These are phyloP conservation scores for Zaprionus ghesquierei DNA, from an alignment of 1,140 invertebrate species.

Conservation along the genomic window DNA sequence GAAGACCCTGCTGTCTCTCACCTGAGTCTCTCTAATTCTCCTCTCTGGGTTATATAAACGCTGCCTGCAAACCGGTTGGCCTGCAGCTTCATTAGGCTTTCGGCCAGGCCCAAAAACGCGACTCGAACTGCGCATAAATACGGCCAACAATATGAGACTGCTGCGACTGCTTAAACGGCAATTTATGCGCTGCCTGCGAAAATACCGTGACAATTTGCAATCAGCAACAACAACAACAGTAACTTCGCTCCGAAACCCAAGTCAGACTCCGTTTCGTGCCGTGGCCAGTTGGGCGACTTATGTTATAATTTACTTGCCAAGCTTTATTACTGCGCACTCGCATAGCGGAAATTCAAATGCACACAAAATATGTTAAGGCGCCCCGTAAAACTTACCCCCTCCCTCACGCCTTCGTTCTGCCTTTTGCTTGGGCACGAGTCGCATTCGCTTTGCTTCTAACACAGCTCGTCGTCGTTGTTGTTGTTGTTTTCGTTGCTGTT, in stretches of 20 bases:
- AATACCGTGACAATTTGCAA: slow-evolving; percentile 81
- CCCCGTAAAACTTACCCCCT: background rate
- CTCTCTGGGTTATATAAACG: slow-evolving; percentile 40
- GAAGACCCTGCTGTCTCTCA: background rate
- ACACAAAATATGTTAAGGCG: slow-evolving; percentile 70
- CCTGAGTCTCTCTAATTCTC: background rate
- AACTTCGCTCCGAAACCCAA: slow-evolving; percentile 3
- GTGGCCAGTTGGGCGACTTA: slow-evolving; percentile 40
- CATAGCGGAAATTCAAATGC: slow-evolving; percentile 80
- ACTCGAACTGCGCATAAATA: slow-evolving; percentile 55
- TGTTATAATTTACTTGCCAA: slow-evolving; percentile 76
- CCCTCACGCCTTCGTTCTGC: background rate
- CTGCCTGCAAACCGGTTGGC: slow-evolving; percentile 18
- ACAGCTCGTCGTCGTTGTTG: slow-evolving; percentile 45
- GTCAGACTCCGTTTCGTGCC: background rate
- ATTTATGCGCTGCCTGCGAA: slow-evolving; percentile 78
- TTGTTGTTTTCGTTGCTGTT: background rate
- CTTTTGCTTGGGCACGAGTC: slow-evolving; percentile 65
- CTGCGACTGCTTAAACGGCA: slow-evolving; percentile 58
- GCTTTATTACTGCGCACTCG: slow-evolving; percentile 71
- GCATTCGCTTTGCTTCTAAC: slow-evolving; percentile 62
- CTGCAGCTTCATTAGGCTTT: slow-evolving; percentile 63
- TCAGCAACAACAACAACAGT: slow-evolving; percentile 50
- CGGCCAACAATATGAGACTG: slow-evolving; percentile 42
- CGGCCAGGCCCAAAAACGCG: slow-evolving; percentile 45